A percentile compares a stretch with the other conserved stretches of the same genome.
phyloP scores from a whole-genome alignment of 1,140 invertebrate genomes.

The Drosophila bifasciata region DNA sequence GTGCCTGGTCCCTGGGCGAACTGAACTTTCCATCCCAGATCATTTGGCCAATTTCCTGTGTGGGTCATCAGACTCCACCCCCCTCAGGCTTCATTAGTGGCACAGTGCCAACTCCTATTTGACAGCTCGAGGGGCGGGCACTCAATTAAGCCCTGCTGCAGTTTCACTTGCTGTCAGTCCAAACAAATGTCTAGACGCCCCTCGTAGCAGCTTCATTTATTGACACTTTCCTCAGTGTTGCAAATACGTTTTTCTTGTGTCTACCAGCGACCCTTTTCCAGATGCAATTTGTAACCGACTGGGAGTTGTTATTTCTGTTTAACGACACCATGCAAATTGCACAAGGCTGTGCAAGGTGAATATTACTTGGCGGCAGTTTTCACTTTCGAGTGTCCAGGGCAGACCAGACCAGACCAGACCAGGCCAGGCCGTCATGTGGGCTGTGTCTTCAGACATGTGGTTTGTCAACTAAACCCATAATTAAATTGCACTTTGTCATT shows the following conservation, averaged over 20 bases:
- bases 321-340: conserved; percentile 55
- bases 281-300: neutral
- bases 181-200: conserved; percentile 49
- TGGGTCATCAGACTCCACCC: conserved; percentile 15
- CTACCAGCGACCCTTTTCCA: conserved; percentile 1
- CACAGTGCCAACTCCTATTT: conserved; percentile 11
- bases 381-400: conserved; percentile 57
- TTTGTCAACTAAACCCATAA: conserved; percentile 60
- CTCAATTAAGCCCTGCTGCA: conserved; percentile 56
- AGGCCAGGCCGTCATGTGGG: conserved; percentile 29
- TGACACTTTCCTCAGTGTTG: conserved; percentile 64
- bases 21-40: conserved; percentile 6
- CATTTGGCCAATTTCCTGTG: conserved; percentile 4
- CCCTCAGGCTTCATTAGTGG: conserved; percentile 24
- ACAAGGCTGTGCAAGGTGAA: conserved; percentile 46
- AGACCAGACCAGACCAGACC: neutral
- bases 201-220: conserved; percentile 41
- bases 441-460: conserved; percentile 22
- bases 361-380: conserved; percentile 49
- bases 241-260: conserved; percentile 14
- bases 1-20: no score
- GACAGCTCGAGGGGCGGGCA: conserved; percentile 18
- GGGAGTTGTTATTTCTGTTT: conserved; percentile 30
- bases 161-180: conserved; percentile 45
- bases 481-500: conserved; percentile 75